Conservation (phyloP, 2,113 vertebrate genomes). For the Otolemur garnettii region DNA sequence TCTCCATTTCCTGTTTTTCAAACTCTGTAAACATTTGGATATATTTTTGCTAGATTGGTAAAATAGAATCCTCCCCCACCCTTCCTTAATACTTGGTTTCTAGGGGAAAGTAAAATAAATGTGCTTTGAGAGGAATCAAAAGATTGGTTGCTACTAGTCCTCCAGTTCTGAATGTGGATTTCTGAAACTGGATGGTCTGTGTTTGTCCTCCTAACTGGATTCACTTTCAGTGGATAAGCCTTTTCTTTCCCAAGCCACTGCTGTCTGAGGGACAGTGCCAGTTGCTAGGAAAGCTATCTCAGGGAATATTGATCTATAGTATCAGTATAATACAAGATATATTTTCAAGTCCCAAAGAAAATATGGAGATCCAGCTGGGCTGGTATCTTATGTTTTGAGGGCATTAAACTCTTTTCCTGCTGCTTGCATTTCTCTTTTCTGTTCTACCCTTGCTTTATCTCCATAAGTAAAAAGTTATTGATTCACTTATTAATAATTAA, state of each 20-base stretch:
- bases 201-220: constrained; percentile 25
- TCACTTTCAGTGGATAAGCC: constrained; percentile 40
- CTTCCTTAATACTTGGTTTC: not conserved
- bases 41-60: constrained; percentile 44
- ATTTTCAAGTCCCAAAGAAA: not conserved
- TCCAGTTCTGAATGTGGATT: constrained; percentile 52
- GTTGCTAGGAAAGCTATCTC: not conserved
- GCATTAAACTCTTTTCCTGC: not conserved
- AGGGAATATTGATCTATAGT: not conserved
- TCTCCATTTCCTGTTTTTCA: not conserved
- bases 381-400: not conserved
- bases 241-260: not conserved
- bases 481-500: not conserved
- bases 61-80: not conserved
- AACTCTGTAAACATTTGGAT: not conserved
- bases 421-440: constrained; percentile 18
- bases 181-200: constrained; percentile 57
- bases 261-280: not conserved
- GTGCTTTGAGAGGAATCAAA: constrained; percentile 1
- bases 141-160: not conserved
- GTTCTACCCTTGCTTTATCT: not conserved
- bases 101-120: not conserved
- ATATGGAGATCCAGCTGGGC: not conserved
- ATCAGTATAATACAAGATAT: not conserved
- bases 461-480: not conserved